Percentiles rank a stretch among this genome's conserved stretches.
These are phyloP conservation scores for Motacilla alba DNA, from an alignment of 2,113 vertebrate genomes.

Conservation along the genomic window DNA sequence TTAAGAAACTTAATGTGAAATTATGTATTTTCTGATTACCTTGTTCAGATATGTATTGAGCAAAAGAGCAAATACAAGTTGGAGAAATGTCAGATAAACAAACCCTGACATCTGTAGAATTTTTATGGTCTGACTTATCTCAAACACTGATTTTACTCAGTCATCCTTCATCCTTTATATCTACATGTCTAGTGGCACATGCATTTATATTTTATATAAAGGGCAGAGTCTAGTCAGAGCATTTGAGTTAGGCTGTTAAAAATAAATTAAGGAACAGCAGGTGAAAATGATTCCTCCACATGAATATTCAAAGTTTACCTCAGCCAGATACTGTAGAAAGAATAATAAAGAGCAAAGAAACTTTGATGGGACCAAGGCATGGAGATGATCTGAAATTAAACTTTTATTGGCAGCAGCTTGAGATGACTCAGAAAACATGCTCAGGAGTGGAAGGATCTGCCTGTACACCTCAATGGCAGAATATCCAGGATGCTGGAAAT, in stretches of 20 bases:
- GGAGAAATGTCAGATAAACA: slow-evolving; percentile 28
- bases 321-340: background rate
- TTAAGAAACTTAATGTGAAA: background rate
- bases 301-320: slow-evolving; percentile 48
- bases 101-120: background rate
- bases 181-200: background rate
- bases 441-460: background rate
- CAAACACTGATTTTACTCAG: background rate
- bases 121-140: background rate
- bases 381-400: background rate
- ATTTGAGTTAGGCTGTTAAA: slow-evolving; percentile 41
- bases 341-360: slow-evolving; percentile 15
- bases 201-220: slow-evolving; percentile 41
- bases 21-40: background rate
- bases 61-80: background rate
- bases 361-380: background rate
- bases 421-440: background rate
- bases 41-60: background rate
- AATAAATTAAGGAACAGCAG: slow-evolving; percentile 56
- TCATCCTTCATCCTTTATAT: slow-evolving; percentile 24
- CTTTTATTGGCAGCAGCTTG: background rate
- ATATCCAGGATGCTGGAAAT: background rate
- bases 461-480: background rate
- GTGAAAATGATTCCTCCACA: slow-evolving; percentile 32
- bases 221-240: slow-evolving; percentile 22